These are phyloP conservation scores for Agrypnus murinus DNA, from an alignment of 2,888 invertebrate species.

Conservation along the genomic window DNA sequence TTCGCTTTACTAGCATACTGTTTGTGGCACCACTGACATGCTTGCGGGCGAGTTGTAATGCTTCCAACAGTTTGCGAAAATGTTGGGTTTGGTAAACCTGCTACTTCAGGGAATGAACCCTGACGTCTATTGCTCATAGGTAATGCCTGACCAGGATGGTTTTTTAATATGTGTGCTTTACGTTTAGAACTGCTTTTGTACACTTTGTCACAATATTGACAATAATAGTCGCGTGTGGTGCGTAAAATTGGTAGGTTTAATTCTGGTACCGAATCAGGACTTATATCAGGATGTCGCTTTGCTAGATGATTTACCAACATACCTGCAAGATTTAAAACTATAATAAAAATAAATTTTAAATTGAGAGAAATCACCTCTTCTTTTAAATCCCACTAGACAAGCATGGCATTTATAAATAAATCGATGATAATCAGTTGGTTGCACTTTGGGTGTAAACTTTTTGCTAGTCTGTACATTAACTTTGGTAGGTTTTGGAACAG, in stretches of 20 bases:
- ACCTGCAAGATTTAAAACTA: constrained; percentile 56
- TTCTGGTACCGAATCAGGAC: constrained; percentile 80
- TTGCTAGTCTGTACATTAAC: constrained; percentile 63
- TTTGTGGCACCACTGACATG: constrained; percentile 88
- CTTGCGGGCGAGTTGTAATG: constrained; percentile 80
- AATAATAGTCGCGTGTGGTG: constrained; percentile 86
- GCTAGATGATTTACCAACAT: constrained; percentile 91
- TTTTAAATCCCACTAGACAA: constrained; percentile 85
- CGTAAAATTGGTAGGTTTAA: constrained; percentile 85
- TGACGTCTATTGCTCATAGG: constrained; percentile 73
- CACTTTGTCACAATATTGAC: constrained; percentile 87
- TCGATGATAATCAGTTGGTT: constrained; percentile 80
- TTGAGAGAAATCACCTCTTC: constrained; percentile 76
- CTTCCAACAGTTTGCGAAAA: constrained; percentile 83
- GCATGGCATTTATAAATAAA: constrained; percentile 86
- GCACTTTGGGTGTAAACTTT: constrained; percentile 75
- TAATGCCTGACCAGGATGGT: constrained; percentile 86
- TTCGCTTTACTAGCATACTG: constrained; percentile 90
- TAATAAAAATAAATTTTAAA: constrained; percentile 61
- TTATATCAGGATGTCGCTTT: constrained; percentile 81
- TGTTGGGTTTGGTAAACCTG: constrained; percentile 76
- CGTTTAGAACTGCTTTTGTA: constrained; percentile 91
- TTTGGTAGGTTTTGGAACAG: constrained; percentile 62
- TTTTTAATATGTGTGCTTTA: constrained; percentile 86
- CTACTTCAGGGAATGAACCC: constrained; percentile 59